Evolutionary conservation across 37 sponge, comb jelly and placozoan species (phyloP).

Genomic region (Sycon ciliatum): DNA sequence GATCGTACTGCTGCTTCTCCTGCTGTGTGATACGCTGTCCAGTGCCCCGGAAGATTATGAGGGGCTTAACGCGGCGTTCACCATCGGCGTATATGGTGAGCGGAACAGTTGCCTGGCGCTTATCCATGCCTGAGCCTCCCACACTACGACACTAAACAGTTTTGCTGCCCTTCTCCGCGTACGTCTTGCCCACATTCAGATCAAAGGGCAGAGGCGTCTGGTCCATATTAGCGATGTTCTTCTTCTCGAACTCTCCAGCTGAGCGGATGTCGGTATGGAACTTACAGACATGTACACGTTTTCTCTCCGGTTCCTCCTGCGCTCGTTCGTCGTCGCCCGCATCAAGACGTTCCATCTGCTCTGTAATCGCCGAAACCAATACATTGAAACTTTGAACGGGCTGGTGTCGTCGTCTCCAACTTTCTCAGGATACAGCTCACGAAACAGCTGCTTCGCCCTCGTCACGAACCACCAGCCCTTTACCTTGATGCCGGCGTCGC

Average conservation of each 20-base stretch:
- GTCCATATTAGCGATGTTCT: background rate
- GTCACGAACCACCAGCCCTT: background rate
- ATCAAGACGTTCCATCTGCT: too few relatives aligned
- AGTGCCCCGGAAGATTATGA: too few relatives aligned
- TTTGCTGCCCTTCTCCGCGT: background rate
- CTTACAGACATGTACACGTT: too few relatives aligned
- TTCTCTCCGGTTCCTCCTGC: too few relatives aligned
- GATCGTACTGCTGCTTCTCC: background rate
- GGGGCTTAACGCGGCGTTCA: background rate
- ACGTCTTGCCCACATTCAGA: background rate
- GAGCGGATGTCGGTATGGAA: too few relatives aligned
- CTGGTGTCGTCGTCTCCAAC: background rate
- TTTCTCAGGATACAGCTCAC: background rate
- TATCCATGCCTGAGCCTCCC: background rate
- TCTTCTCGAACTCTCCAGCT: background rate
- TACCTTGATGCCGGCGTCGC: background rate
- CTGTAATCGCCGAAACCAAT: background rate
- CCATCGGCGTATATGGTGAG: conserved; percentile 2
- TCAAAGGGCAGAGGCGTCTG: background rate
- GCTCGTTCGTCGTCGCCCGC: too few relatives aligned
- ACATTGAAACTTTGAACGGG: background rate
- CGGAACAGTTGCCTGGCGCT: background rate
- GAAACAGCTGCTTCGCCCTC: background rate
- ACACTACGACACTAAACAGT: background rate
- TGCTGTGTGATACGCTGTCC: background rate